These are phyloP conservation scores for Anniella stebbinsi DNA, from an alignment of 2,797 vertebrate genomes.

Conservation along the genomic window DNA sequence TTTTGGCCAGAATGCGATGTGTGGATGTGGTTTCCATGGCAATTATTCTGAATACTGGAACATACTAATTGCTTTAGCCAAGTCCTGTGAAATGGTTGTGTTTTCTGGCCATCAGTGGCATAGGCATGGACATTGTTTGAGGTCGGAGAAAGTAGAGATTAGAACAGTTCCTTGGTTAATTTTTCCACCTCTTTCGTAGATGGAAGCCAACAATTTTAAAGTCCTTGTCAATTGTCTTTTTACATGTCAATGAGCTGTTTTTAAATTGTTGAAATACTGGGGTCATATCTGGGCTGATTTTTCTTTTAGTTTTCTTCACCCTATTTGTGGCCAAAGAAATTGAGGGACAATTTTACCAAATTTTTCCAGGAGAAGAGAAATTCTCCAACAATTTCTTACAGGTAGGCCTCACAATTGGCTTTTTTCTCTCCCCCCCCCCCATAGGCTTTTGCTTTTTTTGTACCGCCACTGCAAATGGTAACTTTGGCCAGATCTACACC, in stretches of 20 bases:
- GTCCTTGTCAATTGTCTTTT: neutral
- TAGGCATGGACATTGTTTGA: neutral
- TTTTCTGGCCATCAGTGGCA: neutral
- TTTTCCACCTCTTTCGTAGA: neutral
- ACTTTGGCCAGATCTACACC: no score
- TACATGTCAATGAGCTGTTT: neutral
- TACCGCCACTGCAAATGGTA: no score
- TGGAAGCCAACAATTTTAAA: neutral
- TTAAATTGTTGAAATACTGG: neutral
- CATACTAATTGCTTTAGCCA: slow-evolving; percentile 5
- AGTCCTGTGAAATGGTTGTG: neutral
- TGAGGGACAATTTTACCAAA: no score
- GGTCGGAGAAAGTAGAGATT: neutral
- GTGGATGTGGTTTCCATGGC: slow-evolving; percentile 45
- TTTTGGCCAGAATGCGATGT: neutral
- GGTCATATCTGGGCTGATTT: neutral
- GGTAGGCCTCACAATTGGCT: no score
- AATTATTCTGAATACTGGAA: slow-evolving; percentile 20
- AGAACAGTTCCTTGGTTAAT: neutral
- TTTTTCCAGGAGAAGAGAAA: no score
- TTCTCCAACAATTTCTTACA: no score
- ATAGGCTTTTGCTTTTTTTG: no score
- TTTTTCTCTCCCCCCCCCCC: no score
- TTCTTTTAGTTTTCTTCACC: no score
- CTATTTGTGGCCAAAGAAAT: no score